Evolutionary conservation across 2,888 invertebrate species (phyloP).

Genomic region (Plagiodera versicolora): DNA sequence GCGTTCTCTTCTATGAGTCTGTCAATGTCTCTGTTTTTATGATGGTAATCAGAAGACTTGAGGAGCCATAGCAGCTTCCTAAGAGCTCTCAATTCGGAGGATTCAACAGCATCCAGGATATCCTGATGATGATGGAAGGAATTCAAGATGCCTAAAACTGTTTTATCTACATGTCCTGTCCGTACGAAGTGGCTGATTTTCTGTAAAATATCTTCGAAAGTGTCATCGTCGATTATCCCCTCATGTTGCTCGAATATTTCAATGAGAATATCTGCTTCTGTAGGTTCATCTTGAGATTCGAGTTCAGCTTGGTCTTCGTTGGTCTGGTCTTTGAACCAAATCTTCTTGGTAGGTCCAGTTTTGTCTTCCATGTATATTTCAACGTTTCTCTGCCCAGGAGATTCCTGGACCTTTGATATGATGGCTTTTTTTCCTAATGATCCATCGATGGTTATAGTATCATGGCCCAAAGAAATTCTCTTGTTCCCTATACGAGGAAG

Average conservation of each 20-base stretch:
- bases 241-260: constrained; percentile 33
- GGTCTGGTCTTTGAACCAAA: constrained; percentile 33
- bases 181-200: constrained; percentile 31
- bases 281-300: constrained; percentile 1
- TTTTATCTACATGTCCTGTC: constrained; percentile 29
- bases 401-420: constrained; percentile 29
- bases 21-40: not conserved
- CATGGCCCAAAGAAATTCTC: constrained; percentile 31
- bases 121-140: constrained; percentile 10
- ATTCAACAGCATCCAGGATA: not conserved
- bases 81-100: not conserved
- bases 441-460: constrained; percentile 33
- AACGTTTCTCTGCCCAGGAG: constrained; percentile 30
- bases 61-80: not conserved
- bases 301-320: constrained; percentile 7
- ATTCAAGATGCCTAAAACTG: constrained; percentile 25
- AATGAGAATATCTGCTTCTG: constrained; percentile 27
- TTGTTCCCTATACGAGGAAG: constrained; percentile 19
- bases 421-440: constrained; percentile 30
- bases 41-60: not conserved
- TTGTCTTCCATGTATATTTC: constrained; percentile 35
- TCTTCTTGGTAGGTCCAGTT: constrained; percentile 29
- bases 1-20: not conserved
- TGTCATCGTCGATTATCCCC: constrained; percentile 30
- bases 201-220: constrained; percentile 30